Base-by-base conservation (phyloP, 2,797 vertebrate genomes). In the Clarias laeviceps region DNA sequence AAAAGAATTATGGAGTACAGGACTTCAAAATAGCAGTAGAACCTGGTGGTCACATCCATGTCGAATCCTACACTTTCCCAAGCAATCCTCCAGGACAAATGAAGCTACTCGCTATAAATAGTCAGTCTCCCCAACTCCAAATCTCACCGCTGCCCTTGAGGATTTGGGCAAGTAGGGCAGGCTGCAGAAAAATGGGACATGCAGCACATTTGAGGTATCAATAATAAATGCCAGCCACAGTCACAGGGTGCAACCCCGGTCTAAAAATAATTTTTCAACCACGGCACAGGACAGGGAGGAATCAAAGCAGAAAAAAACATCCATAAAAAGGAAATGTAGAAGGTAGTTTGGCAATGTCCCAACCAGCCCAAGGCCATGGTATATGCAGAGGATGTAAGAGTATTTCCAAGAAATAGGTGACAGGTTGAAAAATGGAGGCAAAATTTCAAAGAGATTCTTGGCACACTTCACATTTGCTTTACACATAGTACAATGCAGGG, bases 161-260 rank as follows among this genome's bases (percentile, higher is more conserved):
- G 82, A 88, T 85, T 90, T 78, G 70, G 82, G 87, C 88, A 91
- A 91, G 88, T 91, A 91, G 91, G 91, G 83, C 91, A 91, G 87
- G 81, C 86, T 50, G 85, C 61, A 88, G 86, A 89, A 91, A 91
- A 91, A 91, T 89, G 91, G 91, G 82, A 85, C 74, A 74, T 82
- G 85, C 85, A 70, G 86, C 82, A 85, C 86, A 86, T 86, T 86
- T 86, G 74, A 88, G 86, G 91, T 90, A 91, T 89, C 89, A 90
- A 90, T 89, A 87, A 91, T 88, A 86, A 86, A 90, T 89, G 89
- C 85, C 83, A 80, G 85, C 76, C 82, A 84, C 82, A 56, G 88
- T 80, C 81, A 82, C 56, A 78, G 83, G 83, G 82, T 83, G 83
- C 88, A 73, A 88, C 88, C 87, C 59, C 34, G 34, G 54, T 85